Base-by-base conservation (phyloP, 2,888 invertebrate species). In the Beris morrisii region DNA sequence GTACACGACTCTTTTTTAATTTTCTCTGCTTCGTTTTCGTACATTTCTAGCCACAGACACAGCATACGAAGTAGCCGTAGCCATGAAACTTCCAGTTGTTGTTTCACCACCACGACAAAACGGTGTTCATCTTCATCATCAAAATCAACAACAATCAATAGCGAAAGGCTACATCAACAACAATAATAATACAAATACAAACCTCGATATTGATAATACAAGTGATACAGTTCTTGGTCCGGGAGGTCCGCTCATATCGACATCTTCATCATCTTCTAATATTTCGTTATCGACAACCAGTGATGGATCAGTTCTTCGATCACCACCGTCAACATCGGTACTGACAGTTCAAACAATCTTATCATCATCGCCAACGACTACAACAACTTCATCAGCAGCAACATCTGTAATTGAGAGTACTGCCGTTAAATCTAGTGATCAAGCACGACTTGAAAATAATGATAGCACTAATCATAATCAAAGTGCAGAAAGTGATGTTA, bases 221-320 rank as follows among this genome's bases (percentile, higher is more conserved):
- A 69, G 12, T 61, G 64, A 32, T 69, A 64, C 22, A 70, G 69
- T 30, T 69, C 71, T 59, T 64, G 70, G 58, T 72, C 68, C 68
- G 68, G 63, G 15, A 70, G 71, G 73, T 61, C 69, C 73, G 71
- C 71, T 74, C 69, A 71, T 75, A 71, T 73, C 76, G 71, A 73
- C 71, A 72, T 74, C 75, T 70, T 70, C 72, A 66, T 61, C 67
- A 71, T 73, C 76, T 75, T 67, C 72, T 68, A 74, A 75, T 73
- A 74, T 70, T 67, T 67, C 63, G 52, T 38, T 59, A 65, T 55
- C 67, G 58, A 66, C 57, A 59, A 65, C 70, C 64, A 69, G 65
- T 66, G 66, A 67, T 64, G 71, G 70, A 67, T 71, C 72, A 73
- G 75, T 61, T 52, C 52, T 61, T 38, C 61, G 61, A 61, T 61